Evolutionary conservation across 1,140 invertebrate genomes (phyloP).

Genomic region (Lanistes nyassanus): DNA sequence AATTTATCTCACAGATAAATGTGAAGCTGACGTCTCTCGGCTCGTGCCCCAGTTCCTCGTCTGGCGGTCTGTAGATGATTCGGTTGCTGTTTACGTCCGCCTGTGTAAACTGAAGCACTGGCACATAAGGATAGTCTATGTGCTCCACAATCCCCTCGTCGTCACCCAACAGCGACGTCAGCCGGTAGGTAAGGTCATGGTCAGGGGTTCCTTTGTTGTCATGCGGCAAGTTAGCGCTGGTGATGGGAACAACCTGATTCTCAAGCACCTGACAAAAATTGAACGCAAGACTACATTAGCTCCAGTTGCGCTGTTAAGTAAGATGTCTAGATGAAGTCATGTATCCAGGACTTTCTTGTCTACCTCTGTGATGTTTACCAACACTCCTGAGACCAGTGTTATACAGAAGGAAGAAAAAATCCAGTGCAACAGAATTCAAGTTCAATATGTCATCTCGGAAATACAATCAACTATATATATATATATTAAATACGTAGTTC

Average conservation of each 20-base stretch:
- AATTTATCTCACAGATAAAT: conserved; percentile 44
- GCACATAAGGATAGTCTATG: conserved; percentile 44
- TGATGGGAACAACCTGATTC: conserved; percentile 54
- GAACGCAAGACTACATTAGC: neutral
- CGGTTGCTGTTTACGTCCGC: conserved; percentile 53
- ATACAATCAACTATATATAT: too few relatives aligned
- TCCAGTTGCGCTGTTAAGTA: too few relatives aligned
- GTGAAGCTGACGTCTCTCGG: conserved; percentile 46
- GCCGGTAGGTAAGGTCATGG: conserved; percentile 45
- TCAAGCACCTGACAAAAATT: conserved; percentile 48
- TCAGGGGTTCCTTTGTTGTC: conserved; percentile 37
- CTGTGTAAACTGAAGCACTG: conserved; percentile 51
- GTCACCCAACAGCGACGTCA: conserved; percentile 39
- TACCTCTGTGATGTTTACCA: too few relatives aligned
- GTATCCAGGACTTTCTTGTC: too few relatives aligned
- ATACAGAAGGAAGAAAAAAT: too few relatives aligned
- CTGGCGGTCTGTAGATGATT: conserved; percentile 56
- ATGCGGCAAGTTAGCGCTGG: conserved; percentile 39
- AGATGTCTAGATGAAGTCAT: too few relatives aligned
- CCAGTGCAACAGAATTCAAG: neutral
- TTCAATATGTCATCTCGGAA: too few relatives aligned
- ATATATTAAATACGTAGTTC: too few relatives aligned
- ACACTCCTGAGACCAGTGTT: too few relatives aligned
- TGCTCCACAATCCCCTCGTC: conserved; percentile 53
- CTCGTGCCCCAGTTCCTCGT: conserved; percentile 38